These are phyloP conservation scores for Hassar affinis DNA, from an alignment of 2,113 vertebrate species.

Conservation along the genomic window DNA sequence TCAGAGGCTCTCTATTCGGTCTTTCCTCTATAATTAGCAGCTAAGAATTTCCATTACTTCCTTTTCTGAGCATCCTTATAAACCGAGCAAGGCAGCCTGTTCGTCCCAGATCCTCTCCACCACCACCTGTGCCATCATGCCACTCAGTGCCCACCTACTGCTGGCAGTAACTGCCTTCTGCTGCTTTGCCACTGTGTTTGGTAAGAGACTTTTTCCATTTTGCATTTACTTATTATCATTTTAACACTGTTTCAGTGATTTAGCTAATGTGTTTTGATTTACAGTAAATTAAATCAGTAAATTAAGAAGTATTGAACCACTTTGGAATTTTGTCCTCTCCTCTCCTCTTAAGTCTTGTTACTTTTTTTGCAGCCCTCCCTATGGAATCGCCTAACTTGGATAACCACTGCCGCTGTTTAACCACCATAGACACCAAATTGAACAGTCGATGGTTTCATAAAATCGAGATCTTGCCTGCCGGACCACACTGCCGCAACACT, in stretches of 20 bases:
- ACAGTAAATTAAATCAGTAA: not conserved
- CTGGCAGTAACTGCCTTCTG: conserved; percentile 37
- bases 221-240: not conserved
- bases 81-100: not conserved
- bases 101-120: conserved; percentile 9
- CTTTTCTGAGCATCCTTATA: conserved; percentile 48
- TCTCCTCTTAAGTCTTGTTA: not conserved
- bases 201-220: conserved; percentile 40
- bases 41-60: conserved; percentile 36
- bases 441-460: not conserved
- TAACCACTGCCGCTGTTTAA: conserved; percentile 36
- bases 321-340: not conserved
- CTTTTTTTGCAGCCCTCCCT: conserved; percentile 33
- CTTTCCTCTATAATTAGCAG: not conserved
- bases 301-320: not conserved
- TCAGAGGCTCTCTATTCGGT: not conserved
- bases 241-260: not conserved
- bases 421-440: not conserved
- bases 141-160: conserved; percentile 10
- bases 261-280: not conserved
- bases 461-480: conserved; percentile 42
- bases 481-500: conserved; percentile 32
- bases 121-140: conserved; percentile 30
- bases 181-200: conserved; percentile 10
- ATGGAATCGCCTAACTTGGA: conserved; percentile 15